Evolutionary conservation across 23 tunicate species (phyloP), one percentile per base, ranked within the genome.

Genomic region (Corella eumyota): DNA sequence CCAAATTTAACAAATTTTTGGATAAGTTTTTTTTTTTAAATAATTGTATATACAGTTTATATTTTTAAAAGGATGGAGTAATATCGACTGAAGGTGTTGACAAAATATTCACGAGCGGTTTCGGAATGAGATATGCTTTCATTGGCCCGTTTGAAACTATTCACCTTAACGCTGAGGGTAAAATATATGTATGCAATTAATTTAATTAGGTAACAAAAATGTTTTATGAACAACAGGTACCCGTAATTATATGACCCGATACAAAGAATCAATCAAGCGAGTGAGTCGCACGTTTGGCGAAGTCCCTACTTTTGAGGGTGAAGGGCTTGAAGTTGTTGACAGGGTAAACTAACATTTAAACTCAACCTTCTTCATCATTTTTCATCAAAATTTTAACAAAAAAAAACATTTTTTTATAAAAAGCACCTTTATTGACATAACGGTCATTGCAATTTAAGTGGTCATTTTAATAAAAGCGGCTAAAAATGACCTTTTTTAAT

Each of bases 101-200:
- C 46, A 92, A 87, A 33, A 60, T 76, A 9, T 62, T 92, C 51
- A 92, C 93, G 4, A 60, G 29, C 64, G 85, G 85, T 17, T 36
- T 90, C 17, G 90, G 90, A 59, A 79, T 80, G 90, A 53, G 99
- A 54, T 92, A 92, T 73, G 99, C 99, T 0, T 83, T 85, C 36
- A 92, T 92, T 36, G 99, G 99, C 40, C 99, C 99, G 6, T 92
- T 84, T 50, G 81, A 92, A 66, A 92, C 99, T 15, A 73, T 76
- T 38, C 99, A 92, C 74, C 63, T 92, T 4, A 92, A 92, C 71
- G 99, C 99, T 5, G 99, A 92, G 76, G 92, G 92, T 75, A 51
- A 22, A n/a, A n/a, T n/a, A n/a, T n/a, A n/a, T n/a, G n/a, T n/a
- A n/a, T n/a, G n/a, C n/a, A n/a, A n/a, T n/a, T n/a, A 25, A 13